These are phyloP conservation scores for Pinna nobilis DNA, from an alignment of 1,140 invertebrate genomes.

Conservation along the genomic window DNA sequence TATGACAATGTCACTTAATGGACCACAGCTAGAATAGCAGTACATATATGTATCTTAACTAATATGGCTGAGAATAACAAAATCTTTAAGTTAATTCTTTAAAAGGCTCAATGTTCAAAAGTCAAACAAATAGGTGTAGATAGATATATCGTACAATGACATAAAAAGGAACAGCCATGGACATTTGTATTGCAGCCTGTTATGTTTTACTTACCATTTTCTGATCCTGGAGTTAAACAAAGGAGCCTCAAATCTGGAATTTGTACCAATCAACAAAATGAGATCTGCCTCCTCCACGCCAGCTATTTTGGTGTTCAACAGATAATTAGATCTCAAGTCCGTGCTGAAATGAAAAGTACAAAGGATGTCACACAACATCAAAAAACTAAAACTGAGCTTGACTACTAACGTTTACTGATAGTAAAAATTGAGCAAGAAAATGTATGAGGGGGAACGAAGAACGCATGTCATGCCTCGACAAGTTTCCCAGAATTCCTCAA, in stretches of 20 bases:
- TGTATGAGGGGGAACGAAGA: neutral
- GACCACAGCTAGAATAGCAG: no score
- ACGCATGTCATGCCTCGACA: neutral
- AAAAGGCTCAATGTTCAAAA: no score
- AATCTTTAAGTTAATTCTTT: no score
- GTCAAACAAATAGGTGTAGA: no score
- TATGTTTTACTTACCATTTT: slow-evolving; percentile 92
- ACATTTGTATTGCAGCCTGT: neutral
- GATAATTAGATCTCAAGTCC: slow-evolving; percentile 92
- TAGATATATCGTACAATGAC: neutral
- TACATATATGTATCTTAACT: no score
- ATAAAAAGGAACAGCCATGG: neutral
- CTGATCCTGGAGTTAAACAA: slow-evolving; percentile 96
- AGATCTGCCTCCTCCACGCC: slow-evolving; percentile 95
- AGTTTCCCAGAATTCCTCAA: neutral
- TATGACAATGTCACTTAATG: no score
- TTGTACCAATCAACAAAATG: slow-evolving; percentile 95
- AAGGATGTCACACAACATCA: no score
- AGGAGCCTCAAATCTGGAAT: slow-evolving; percentile 98
- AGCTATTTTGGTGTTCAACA: slow-evolving; percentile 92
- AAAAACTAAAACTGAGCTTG: neutral
- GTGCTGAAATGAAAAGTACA: slow-evolving; percentile 73
- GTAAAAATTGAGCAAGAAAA: no score
- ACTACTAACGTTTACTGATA: neutral
- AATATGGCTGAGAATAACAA: no score